Conservation (phyloP, 2,113 vertebrate genomes). For the Amphiprion ocellaris region DNA sequence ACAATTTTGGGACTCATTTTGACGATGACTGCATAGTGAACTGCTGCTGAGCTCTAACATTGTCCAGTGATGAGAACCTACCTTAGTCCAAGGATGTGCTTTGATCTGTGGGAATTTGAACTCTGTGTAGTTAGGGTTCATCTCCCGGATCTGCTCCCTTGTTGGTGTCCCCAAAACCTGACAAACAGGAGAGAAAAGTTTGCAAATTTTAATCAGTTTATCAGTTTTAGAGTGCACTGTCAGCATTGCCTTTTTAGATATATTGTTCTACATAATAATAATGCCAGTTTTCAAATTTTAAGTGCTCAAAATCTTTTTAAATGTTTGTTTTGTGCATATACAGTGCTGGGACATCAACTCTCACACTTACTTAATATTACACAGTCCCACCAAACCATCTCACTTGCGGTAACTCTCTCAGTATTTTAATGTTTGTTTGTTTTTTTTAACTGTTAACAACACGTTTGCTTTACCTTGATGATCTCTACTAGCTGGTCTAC, state of each 20-base stretch:
- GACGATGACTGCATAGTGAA: not conserved
- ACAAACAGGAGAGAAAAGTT: not conserved
- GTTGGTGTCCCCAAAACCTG: constrained; percentile 95
- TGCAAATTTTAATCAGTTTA: not conserved
- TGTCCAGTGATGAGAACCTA: constrained; percentile 43
- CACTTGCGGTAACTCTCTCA: no score
- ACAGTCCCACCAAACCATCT: no score
- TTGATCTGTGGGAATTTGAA: constrained; percentile 98
- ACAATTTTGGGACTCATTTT: no score
- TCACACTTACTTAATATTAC: no score
- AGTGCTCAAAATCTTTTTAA: no score
- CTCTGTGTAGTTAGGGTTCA: constrained; percentile 97
- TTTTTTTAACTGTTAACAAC: not conserved
- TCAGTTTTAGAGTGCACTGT: no score
- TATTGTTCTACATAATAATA: not conserved
- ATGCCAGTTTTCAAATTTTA: not conserved
- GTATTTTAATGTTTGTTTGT: no score
- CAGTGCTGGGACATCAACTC: no score
- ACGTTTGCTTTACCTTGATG: constrained; percentile 88
- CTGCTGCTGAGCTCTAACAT: not conserved
- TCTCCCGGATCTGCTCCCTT: constrained; percentile 94
- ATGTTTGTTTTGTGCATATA: no score
- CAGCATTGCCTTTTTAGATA: not conserved
- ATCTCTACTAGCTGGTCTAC: constrained; percentile 97
- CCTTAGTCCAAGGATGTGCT: constrained; percentile 97